Base-by-base conservation (phyloP, 2,113 vertebrate species). In the Laterallus jamaicensis region DNA sequence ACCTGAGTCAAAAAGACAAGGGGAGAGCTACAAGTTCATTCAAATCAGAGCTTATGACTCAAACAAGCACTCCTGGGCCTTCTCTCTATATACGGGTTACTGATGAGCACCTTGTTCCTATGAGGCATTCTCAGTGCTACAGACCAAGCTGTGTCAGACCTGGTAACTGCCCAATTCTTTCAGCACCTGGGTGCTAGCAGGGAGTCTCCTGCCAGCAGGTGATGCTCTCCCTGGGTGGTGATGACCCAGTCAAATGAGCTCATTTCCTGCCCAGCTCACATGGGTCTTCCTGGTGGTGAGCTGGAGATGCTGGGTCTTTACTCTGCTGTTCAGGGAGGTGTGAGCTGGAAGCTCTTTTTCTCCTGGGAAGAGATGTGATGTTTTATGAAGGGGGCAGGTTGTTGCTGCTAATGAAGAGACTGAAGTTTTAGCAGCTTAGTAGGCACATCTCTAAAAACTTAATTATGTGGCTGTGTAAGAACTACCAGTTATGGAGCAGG, bases 231-330 rank as follows among this genome's bases (percentile, higher is more conserved):
- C 18, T 44, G 39, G 70, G 18, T 90, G 85, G 71, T 94, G 93
- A 64, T 91, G n/a, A 22, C 52, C 17, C 56, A 6, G 25, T 11
- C 25, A 59, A 40, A 10, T 91, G 97, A 84, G 94, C 82, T 96
- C 94, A 97, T 86, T 98, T 97, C 96, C 96, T 97, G 93, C 85
- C 62, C 77, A 80, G 60, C 32, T 98, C 93, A 89, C 79, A 3
- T 88, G 96, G 28, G 49, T 88, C 71, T 94, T 95, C 76, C 82
- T 94, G 37, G 93, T 49, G n/a, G 84, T 55, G 78, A 94, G 70
- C 79, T 97, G 97, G 54, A 97, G 86, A 47, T 66, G 71, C 52
- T 96, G 97, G 91, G 95, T 97, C n/a, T 82, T 97, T 64, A 97
- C 86, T 96, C 95, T 96, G 55, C 91, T 92, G 42, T 92, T 93